Evolutionary conservation across 2,797 vertebrate genomes (phyloP).

Genomic region (Alfaro cultratus): DNA sequence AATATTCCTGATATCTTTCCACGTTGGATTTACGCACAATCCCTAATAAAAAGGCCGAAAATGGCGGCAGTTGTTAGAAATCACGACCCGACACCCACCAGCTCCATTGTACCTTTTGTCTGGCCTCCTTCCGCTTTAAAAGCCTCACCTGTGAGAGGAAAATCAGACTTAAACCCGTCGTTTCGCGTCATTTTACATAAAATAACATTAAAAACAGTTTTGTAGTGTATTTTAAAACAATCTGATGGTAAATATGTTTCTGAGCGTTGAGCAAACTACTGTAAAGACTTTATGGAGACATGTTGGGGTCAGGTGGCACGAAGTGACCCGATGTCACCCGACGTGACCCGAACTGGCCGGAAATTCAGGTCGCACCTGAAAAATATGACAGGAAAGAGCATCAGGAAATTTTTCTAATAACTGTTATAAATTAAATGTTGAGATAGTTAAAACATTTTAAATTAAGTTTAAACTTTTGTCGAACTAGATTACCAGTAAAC

Average conservation of each 20-base stretch:
- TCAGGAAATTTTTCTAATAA: not conserved
- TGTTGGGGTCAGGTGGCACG: not conserved
- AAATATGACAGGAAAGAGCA: not conserved
- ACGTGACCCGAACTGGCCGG: not conserved
- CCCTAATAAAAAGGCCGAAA: accelerated
- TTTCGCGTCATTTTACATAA: not conserved
- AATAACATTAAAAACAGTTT: not conserved
- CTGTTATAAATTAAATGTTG: not conserved
- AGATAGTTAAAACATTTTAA: not conserved
- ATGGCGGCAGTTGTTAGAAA: not conserved
- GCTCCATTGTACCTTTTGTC: conserved; percentile 39
- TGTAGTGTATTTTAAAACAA: not conserved
- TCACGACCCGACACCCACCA: not conserved
- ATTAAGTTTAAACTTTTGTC: no score
- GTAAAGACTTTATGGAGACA: not conserved
- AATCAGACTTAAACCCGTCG: not conserved
- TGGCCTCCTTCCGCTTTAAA: not conserved
- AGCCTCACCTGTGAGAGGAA: not conserved
- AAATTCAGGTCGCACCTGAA: not conserved
- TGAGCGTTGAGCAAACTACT: not conserved
- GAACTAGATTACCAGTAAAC: not conserved
- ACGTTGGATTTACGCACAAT: accelerated
- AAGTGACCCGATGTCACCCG: not conserved
- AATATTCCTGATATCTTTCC: accelerated
- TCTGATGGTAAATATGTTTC: not conserved